Evolutionary conservation across 2,888 invertebrate genomes (phyloP), one percentile per base, ranked within the genome.

Genomic region (Yponomeuta cagnagella): DNA sequence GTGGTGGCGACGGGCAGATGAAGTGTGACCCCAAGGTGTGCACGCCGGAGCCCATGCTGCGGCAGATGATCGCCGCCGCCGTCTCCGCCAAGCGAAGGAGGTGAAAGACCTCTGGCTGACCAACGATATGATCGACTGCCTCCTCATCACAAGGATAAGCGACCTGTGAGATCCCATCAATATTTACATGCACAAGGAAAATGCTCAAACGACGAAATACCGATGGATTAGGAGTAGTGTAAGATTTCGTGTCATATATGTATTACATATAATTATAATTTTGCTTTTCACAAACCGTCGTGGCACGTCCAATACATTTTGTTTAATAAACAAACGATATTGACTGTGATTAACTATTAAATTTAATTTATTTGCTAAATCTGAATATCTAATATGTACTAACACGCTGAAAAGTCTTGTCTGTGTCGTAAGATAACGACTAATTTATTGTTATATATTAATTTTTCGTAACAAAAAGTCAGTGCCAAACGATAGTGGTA

Each of bases 1-100:
- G 98, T 91, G 97, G 97, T 81, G 95, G 96, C 75, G 96, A 97
- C 86, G 98, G 98, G 79, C 96, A 97, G 89, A 98, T 98, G 98
- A 96, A 97, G 90, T 98, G 98, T 89, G 97, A 98, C 89, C 98
- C 98, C 72, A 96, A 96, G 88, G 95, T 95, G 75, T 98, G 98
- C 89, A 96, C 96, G 77, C 97, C 98, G 67, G 97, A 97, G 85
- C 97, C 97, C 72, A 96, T 97, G 95, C 92, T 97, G 82, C 94
- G 96, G 83, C 97, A 97, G 93, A 97, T 97, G 95, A 96, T 98
- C 83, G 96, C 96, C 70, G 96, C 96, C 71, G 96, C 96, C 75
- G 95, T 95, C 75, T 94, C 95, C 74, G 93, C 95, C 78, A 94
- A 94, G 82, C 93, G 95, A 89, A 94, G 95, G 90, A 95, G 95